phyloP scores from a whole-genome alignment of 2,797 vertebrate species.

The Protonibea diacanthus region DNA sequence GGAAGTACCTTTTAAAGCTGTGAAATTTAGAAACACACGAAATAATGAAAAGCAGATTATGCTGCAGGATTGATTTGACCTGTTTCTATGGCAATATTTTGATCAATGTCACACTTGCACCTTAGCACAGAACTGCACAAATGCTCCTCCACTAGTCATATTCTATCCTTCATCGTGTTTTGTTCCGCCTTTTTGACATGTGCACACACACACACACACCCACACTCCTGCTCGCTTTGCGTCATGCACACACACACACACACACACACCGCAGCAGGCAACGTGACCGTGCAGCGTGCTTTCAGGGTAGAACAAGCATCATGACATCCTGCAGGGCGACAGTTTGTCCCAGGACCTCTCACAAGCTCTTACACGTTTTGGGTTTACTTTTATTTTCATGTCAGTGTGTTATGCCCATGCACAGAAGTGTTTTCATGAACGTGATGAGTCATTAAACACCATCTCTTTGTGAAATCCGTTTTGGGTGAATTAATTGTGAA shows the following conservation, averaged over 20 bases:
- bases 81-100: neutral
- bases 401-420: rapidly evolving
- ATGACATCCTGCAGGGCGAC: neutral
- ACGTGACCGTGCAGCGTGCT: conserved; percentile 5
- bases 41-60: neutral
- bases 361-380: conserved; percentile 9
- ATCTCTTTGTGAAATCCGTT: neutral
- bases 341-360: conserved; percentile 2
- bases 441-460: neutral
- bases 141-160: neutral
- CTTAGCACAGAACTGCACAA: conserved; percentile 3
- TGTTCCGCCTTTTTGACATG: conserved; percentile 4
- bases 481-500: neutral
- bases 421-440: neutral
- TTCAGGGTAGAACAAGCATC: conserved; percentile 22
- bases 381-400: neutral
- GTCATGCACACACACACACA: conserved; percentile 6
- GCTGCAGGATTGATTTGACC: neutral
- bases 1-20: neutral
- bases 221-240: neutral
- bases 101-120: neutral
- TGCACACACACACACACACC: neutral
- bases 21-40: neutral
- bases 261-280: conserved; percentile 4
- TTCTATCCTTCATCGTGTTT: neutral